phyloP scores from a whole-genome alignment of 2,113 vertebrate genomes.

The Boleophthalmus pectinirostris region DNA sequence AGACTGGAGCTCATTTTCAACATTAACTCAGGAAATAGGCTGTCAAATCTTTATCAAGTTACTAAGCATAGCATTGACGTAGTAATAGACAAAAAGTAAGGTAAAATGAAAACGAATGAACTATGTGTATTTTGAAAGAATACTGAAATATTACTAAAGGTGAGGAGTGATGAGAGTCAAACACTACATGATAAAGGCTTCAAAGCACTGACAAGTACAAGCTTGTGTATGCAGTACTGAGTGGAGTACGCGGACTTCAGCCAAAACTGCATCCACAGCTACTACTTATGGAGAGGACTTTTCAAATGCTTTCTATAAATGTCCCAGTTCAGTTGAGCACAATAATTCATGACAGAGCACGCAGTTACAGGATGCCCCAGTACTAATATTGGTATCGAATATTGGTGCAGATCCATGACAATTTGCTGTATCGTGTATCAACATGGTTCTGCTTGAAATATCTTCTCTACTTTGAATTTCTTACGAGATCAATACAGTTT shows the following conservation, averaged over 20 bases:
- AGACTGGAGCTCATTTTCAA: neutral
- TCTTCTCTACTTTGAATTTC: too few relatives aligned
- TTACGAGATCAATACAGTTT: too few relatives aligned
- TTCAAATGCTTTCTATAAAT: too few relatives aligned
- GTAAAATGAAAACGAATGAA: neutral
- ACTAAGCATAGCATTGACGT: neutral
- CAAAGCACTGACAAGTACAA: neutral
- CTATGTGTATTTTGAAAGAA: neutral
- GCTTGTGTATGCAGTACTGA: neutral
- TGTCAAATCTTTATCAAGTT: neutral
- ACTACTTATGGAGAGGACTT: too few relatives aligned
- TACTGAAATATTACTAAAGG: neutral
- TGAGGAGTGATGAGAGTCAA: neutral
- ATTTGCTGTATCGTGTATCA: too few relatives aligned
- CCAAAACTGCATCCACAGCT: neutral
- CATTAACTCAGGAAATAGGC: neutral
- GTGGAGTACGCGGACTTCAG: neutral
- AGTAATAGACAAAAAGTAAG: neutral
- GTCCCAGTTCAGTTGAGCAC: too few relatives aligned
- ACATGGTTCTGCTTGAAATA: too few relatives aligned
- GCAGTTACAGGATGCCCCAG: too few relatives aligned
- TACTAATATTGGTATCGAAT: too few relatives aligned
- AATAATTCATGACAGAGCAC: too few relatives aligned
- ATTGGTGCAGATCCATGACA: too few relatives aligned
- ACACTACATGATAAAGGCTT: conserved; percentile 1